Evolutionary conservation across 2,888 invertebrate genomes (phyloP).

Genomic region (Stenchaetothrips biformis): DNA sequence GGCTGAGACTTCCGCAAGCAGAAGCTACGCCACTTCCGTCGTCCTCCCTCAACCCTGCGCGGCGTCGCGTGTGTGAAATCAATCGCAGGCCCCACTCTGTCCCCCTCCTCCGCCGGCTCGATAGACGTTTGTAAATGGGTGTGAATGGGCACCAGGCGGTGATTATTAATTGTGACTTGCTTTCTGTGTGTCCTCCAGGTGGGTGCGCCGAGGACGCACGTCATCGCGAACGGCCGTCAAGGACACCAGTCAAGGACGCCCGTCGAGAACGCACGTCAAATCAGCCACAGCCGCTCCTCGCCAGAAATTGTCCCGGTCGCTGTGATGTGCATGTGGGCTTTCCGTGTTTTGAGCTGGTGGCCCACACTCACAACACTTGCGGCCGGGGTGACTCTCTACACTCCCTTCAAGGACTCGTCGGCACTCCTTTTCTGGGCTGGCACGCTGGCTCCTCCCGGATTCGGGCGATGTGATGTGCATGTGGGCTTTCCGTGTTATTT

Average conservation of each 20-base stretch:
- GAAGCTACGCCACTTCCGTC: too few species aligned
- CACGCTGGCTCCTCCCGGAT: constrained; percentile 10
- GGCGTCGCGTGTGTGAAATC: too few species aligned
- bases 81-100: too few species aligned
- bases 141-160: too few species aligned
- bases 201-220: not conserved
- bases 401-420: not conserved
- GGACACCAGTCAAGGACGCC: too few species aligned
- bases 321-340: constrained; percentile 37
- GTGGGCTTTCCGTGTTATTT: constrained; percentile 37
- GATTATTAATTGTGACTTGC: too few species aligned
- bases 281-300: not conserved
- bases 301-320: constrained; percentile 26
- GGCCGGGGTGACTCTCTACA: constrained; percentile 28
- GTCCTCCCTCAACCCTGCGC: too few species aligned
- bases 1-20: too few species aligned
- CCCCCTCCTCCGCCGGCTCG: too few species aligned
- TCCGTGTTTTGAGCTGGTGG: constrained; percentile 36
- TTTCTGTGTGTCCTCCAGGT: too few species aligned
- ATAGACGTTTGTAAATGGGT: too few species aligned
- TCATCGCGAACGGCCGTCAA: constrained; percentile 25
- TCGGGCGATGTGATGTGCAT: constrained; percentile 38
- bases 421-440: not conserved
- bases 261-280: not conserved
- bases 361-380: constrained; percentile 37